These are phyloP conservation scores for Willisornis vidua DNA, from an alignment of 2,113 vertebrate genomes.

Conservation along the genomic window DNA sequence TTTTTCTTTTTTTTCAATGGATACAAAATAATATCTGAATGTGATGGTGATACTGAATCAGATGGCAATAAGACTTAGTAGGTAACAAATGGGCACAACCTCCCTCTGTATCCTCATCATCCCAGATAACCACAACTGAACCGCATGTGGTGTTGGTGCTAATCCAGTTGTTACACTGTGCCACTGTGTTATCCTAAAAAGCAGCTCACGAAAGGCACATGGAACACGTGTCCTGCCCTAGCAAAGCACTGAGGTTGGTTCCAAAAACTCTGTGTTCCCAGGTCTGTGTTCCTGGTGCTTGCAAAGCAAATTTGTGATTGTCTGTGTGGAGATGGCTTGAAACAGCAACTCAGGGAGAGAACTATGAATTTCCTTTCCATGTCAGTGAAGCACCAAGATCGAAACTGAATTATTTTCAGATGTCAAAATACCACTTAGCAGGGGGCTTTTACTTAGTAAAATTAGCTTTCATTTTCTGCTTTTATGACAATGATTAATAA, in stretches of 20 bases:
- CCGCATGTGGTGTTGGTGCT: background rate
- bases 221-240: accelerated
- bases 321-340: background rate
- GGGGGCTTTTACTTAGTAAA: conserved; percentile 21
- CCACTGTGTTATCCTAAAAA: background rate
- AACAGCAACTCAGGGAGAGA: background rate
- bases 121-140: background rate
- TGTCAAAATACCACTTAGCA: conserved; percentile 47
- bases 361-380: background rate
- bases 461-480: conserved; percentile 30
- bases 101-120: background rate
- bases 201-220: background rate
- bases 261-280: background rate
- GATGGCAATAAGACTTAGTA: background rate
- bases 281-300: background rate
- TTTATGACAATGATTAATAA: conserved; percentile 5
- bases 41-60: background rate
- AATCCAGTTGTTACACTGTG: background rate
- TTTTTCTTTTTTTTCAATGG: background rate
- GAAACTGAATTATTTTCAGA: conserved; percentile 46
- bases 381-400: background rate
- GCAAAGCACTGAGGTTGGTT: background rate
- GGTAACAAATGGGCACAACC: background rate
- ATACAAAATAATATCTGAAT: background rate
- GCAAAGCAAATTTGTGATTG: accelerated